These are phyloP conservation scores for Heliconius hewitsoni DNA, from an alignment of 1,140 invertebrate genomes.

Conservation along the genomic window DNA sequence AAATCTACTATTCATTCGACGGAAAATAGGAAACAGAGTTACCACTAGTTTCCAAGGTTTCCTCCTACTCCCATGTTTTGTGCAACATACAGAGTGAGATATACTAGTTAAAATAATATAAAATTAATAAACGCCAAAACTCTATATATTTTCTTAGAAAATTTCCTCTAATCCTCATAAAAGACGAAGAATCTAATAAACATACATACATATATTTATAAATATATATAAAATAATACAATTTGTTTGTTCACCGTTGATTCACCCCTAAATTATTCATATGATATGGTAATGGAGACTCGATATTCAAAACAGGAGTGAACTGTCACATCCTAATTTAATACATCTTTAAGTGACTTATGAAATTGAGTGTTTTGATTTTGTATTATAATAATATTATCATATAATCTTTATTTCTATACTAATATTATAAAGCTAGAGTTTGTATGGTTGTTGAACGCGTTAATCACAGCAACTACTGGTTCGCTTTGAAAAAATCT, in stretches of 20 bases:
- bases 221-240: not conserved
- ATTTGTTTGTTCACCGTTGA: not conserved
- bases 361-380: not conserved
- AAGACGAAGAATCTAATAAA: not conserved
- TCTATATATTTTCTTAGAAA: not conserved
- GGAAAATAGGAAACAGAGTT: too few relatives aligned
- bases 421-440: not conserved
- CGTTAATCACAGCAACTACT: too few relatives aligned
- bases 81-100: too few relatives aligned
- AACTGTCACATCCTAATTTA: constrained; percentile 3
- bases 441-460: not conserved
- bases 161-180: not conserved
- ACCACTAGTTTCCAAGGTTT: too few relatives aligned
- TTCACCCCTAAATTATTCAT: constrained; percentile 2
- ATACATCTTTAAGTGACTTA: not conserved
- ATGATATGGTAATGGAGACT: constrained; percentile 2
- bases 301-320: constrained; percentile 8
- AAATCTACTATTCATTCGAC: too few relatives aligned
- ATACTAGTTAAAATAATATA: too few relatives aligned
- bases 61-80: too few relatives aligned
- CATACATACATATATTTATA: not conserved
- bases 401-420: not conserved
- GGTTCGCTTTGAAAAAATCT: too few relatives aligned
- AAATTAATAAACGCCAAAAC: too few relatives aligned
- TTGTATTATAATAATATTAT: not conserved